Conservation (phyloP, 2,113 vertebrate species). For the Pygathrix nemaeus region DNA sequence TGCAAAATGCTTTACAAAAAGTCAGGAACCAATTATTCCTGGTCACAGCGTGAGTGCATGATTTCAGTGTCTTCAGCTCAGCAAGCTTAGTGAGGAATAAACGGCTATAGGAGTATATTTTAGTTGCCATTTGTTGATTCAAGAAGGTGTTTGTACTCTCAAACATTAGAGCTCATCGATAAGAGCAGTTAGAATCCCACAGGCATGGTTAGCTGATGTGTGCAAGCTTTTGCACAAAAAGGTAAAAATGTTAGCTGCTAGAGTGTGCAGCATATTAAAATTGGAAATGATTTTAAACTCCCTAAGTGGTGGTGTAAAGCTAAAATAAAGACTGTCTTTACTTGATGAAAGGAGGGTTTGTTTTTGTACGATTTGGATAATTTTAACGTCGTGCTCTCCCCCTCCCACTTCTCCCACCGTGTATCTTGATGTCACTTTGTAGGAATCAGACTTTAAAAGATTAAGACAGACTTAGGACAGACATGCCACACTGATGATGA, state of each 20-base stretch:
- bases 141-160: neutral
- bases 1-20: neutral
- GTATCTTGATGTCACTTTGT: neutral
- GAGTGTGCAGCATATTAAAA: neutral
- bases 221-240: neutral
- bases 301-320: neutral
- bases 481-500: neutral
- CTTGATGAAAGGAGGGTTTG: neutral
- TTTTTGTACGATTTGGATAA: neutral
- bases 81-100: neutral
- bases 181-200: neutral
- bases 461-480: neutral
- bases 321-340: neutral
- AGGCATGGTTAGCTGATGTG: neutral
- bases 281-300: neutral
- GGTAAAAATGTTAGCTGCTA: neutral
- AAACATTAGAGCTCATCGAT: no score
- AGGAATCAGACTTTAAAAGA: neutral
- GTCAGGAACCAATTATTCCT: neutral
- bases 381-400: neutral
- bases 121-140: neutral
- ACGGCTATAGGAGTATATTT: neutral
- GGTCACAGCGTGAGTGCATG: accelerated
- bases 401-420: neutral
- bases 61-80: accelerated